phyloP scores from a whole-genome alignment of 1,140 invertebrate species.

The Andricus grossulariae region DNA sequence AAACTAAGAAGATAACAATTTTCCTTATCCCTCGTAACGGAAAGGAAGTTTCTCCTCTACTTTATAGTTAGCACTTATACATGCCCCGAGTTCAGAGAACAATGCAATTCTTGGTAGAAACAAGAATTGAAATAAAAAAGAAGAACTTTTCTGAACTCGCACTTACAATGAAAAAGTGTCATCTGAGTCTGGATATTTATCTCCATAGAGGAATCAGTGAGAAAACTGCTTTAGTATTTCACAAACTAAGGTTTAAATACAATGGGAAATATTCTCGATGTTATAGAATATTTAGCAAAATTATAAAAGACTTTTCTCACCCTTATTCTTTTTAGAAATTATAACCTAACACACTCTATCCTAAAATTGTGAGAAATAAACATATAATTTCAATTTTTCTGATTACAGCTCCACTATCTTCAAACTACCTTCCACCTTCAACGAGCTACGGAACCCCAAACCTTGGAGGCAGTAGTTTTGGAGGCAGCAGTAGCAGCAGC shows the following conservation, averaged over 20 bases:
- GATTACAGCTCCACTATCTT: slow-evolving; percentile 60
- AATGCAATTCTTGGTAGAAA: not conserved
- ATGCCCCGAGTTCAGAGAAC: not conserved
- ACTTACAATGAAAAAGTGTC: too few relatives aligned
- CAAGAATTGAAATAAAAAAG: not conserved
- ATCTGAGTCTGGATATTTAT: too few relatives aligned
- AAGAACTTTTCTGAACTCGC: not conserved
- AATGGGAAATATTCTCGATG: too few relatives aligned
- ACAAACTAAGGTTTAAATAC: too few relatives aligned
- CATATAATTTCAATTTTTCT: not conserved
- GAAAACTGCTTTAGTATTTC: too few relatives aligned
- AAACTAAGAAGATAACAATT: not conserved
- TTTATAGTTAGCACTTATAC: slow-evolving; percentile 2
- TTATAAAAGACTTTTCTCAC: too few relatives aligned
- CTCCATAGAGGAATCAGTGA: too few relatives aligned
- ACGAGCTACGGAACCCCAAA: slow-evolving; percentile 76
- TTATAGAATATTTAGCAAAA: too few relatives aligned
- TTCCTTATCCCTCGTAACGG: not conserved
- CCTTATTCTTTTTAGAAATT: too few relatives aligned
- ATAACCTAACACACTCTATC: too few relatives aligned
- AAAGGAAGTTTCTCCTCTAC: not conserved
- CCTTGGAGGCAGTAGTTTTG: slow-evolving; percentile 63
- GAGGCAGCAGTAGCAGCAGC: slow-evolving; percentile 37
- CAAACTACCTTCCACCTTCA: slow-evolving; percentile 72
- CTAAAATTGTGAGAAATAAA: too few relatives aligned